Evolutionary conservation across 2,797 vertebrate genomes (phyloP).

Genomic region (Myotis myotis): DNA sequence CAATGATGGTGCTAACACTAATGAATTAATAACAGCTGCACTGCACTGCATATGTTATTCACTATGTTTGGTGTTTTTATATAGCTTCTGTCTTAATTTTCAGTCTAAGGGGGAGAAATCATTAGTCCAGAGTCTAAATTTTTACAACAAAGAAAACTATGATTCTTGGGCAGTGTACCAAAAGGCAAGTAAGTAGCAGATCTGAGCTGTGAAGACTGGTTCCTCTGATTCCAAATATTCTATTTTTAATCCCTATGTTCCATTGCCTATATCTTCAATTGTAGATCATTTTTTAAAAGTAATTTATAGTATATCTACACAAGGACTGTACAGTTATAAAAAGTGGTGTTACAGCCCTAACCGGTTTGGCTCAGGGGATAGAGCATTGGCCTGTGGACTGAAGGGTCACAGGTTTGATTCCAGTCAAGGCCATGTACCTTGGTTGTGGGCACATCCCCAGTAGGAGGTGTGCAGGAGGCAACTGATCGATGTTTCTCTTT

Average conservation of each 20-base stretch:
- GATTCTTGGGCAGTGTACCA: background rate
- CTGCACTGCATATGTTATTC: background rate
- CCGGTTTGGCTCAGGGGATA: no score
- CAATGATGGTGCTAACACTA: background rate
- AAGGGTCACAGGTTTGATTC: no score
- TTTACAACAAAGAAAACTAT: background rate
- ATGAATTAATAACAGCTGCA: background rate
- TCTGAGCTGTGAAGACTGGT: background rate
- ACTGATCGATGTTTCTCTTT: no score
- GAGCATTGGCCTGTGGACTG: no score
- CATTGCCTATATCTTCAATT: background rate
- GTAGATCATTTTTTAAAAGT: background rate
- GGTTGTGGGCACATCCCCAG: no score
- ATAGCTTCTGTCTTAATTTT: background rate
- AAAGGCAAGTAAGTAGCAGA: background rate
- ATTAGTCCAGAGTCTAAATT: background rate
- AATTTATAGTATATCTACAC: background rate
- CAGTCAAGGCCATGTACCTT: no score
- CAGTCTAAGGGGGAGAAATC: background rate
- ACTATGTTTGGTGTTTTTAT: background rate
- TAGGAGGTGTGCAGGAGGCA: no score
- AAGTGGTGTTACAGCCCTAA: background rate
- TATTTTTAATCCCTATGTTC: background rate
- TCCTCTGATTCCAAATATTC: background rate
- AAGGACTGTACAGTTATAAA: background rate